Base-by-base conservation (phyloP, 2,113 vertebrate species). In the Leuciscus idus region DNA sequence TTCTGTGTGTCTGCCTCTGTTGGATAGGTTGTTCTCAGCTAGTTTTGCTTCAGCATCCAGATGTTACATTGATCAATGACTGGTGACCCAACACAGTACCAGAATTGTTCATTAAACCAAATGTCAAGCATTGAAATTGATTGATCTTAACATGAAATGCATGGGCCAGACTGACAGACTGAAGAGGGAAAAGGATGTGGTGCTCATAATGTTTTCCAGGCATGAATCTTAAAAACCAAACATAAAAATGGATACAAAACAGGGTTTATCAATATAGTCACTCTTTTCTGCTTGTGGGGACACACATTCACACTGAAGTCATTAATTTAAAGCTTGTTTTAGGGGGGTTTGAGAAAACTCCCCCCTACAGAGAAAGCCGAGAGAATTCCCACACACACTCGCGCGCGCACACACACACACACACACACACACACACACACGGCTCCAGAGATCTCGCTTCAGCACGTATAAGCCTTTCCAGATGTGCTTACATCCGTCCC, bases 391-490 rank as follows among this genome's bases (percentile, higher is more conserved):
- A 90, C 92, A 92, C 83, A 46, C 84, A 74, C 81, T 62, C 17
- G 12, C 82, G 26, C 76, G 0, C 33, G 0, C 33, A 0, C 33
- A 4, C 36, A 81, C 89, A 76, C 79, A 74, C 84, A 70, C 75
- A 75, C 85, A n/a, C n/a, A 23, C 83, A 52, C 76, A 76, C 89
- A 81, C 87, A 84, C 79, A 74, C 84, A 70, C 75, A 75, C 85
- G 85, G 26, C 89, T 85, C 90, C 83, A 90, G 84, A 79, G 84
- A 88, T 87, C 89, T 82, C 46, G 13, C 62, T 70, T 86, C 87
- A 87, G 79, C 43, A 76, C 80, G 78, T 90, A 43, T 43, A 94
- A 95, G 85, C 64, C 89, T 92, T 95, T 92, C 93, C 94, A 95
- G 94, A 95, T 95, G 94, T 93, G 86, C 59, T 48, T 26, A 90